Evolutionary conservation across 2,113 vertebrate genomes (phyloP).

Genomic region (Petaurus breviceps): DNA sequence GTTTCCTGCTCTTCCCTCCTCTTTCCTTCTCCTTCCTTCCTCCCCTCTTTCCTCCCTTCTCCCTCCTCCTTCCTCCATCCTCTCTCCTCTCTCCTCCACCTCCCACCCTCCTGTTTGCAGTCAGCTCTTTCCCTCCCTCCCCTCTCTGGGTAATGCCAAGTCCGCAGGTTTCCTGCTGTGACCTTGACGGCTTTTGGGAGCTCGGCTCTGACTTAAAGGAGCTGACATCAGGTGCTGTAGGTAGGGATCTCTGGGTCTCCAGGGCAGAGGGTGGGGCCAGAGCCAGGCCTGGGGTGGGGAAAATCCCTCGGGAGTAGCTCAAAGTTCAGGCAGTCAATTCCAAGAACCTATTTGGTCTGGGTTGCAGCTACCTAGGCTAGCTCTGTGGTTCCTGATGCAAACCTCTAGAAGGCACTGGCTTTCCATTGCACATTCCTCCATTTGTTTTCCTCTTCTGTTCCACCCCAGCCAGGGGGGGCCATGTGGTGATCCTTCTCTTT

Average conservation of each 20-base stretch:
- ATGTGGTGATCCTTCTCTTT: background rate
- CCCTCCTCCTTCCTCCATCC: background rate
- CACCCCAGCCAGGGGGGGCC: background rate
- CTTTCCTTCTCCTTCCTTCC: conserved; percentile 10
- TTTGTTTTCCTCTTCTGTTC: background rate
- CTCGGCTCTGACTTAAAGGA: background rate
- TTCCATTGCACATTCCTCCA: background rate
- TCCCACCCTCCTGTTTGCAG: background rate
- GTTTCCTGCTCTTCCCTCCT: rapidly evolving
- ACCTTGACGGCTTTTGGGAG: conserved; percentile 75
- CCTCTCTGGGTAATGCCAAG: conserved; percentile 72
- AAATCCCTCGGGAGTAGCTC: background rate
- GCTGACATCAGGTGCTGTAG: background rate
- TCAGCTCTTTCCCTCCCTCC: conserved; percentile 12
- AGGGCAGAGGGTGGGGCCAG: background rate
- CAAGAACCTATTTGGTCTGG: background rate
- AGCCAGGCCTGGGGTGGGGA: background rate
- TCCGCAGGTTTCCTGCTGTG: conserved; percentile 77
- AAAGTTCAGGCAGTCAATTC: background rate
- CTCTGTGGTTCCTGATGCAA: background rate
- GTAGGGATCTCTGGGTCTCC: background rate
- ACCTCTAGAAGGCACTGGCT: background rate
- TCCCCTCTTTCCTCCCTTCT: background rate
- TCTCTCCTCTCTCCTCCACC: background rate
- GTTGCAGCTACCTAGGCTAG: background rate